Conservation (phyloP, 2,888 invertebrate genomes). For the Philonicus albiceps region DNA sequence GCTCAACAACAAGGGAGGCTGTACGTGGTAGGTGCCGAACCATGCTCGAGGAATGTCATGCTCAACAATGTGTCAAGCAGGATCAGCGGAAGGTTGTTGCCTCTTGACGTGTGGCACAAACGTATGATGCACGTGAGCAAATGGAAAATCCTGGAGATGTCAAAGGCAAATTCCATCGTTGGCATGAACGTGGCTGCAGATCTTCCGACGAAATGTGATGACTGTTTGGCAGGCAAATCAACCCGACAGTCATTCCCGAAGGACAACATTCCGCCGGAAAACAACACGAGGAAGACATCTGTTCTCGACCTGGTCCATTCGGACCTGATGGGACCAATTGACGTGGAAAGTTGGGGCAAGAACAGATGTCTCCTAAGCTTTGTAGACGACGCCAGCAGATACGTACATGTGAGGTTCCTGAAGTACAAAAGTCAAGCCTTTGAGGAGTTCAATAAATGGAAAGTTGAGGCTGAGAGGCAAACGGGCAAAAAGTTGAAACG, state of each 20-base stretch:
- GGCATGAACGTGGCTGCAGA: not conserved
- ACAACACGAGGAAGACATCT: not conserved
- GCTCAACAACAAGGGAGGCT: not conserved
- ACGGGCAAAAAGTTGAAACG: not conserved
- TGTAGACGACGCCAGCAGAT: not conserved
- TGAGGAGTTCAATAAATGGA: not conserved
- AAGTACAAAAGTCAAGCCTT: not conserved
- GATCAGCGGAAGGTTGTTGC: no score
- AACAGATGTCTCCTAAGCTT: not conserved
- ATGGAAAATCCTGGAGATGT: no score
- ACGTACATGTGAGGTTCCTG: not conserved
- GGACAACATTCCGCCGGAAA: not conserved
- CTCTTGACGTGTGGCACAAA: no score
- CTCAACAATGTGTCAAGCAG: no score
- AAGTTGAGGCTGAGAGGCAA: not conserved
- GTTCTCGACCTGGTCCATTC: not conserved
- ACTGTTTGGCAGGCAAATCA: not conserved
- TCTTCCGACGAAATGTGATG: not conserved
- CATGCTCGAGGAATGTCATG: no score
- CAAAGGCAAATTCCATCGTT: not conserved
- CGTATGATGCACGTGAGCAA: no score
- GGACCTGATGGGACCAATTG: not conserved
- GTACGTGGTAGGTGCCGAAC: no score
- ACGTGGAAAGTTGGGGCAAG: not conserved
- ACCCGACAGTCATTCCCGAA: not conserved